phyloP scores from a whole-genome alignment of 2,888 invertebrate species.

The Apodemia duryi region DNA sequence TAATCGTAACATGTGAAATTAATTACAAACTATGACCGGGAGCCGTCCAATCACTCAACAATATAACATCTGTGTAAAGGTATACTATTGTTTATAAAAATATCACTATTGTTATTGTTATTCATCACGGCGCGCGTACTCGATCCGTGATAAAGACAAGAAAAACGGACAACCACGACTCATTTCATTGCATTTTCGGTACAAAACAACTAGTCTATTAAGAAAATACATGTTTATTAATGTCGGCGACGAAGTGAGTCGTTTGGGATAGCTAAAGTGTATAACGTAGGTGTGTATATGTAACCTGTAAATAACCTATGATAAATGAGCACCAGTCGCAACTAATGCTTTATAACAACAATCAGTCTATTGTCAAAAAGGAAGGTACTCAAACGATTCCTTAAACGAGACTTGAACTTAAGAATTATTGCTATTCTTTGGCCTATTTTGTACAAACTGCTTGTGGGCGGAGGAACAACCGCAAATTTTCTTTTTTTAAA shows the following conservation, averaged over 20 bases:
- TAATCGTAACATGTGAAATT: slow-evolving; percentile 37
- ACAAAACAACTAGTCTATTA: slow-evolving; percentile 68
- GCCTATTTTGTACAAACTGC: background rate
- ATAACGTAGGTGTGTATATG: slow-evolving; percentile 65
- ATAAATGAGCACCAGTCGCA: slow-evolving; percentile 78
- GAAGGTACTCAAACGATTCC: slow-evolving; percentile 61
- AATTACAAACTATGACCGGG: slow-evolving; percentile 71
- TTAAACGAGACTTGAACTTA: slow-evolving; percentile 47
- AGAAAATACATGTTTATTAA: slow-evolving; percentile 59
- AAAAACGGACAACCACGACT: slow-evolving; percentile 54
- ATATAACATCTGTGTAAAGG: slow-evolving; percentile 74
- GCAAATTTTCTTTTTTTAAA: background rate
- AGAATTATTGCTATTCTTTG: slow-evolving; percentile 19
- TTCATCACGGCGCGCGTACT: slow-evolving; percentile 42
- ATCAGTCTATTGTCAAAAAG: slow-evolving; percentile 79
- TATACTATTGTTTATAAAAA: slow-evolving; percentile 78
- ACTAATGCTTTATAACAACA: slow-evolving; percentile 73
- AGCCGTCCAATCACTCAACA: slow-evolving; percentile 75
- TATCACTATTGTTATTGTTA: slow-evolving; percentile 65
- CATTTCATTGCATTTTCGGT: slow-evolving; percentile 50
- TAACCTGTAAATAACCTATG: slow-evolving; percentile 78
- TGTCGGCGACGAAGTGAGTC: slow-evolving; percentile 49
- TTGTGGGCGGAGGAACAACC: background rate
- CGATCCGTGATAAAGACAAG: slow-evolving; percentile 54
- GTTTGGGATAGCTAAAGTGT: slow-evolving; percentile 59